Evolutionary conservation across 2,113 vertebrate species (phyloP).

Genomic region (Pelmatolapia mariae): DNA sequence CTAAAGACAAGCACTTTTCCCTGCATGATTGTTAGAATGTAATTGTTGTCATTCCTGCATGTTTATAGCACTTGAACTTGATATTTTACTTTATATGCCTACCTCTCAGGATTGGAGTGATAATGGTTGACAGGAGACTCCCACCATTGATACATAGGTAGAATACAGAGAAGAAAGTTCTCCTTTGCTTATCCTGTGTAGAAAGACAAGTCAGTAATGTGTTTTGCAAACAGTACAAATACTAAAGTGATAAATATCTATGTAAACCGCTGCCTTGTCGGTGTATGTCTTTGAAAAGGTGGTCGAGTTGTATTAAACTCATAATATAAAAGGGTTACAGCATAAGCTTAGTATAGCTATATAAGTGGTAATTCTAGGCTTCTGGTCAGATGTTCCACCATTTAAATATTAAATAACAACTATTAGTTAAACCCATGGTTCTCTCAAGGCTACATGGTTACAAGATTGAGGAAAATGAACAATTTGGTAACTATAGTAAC

Average conservation of each 20-base stretch:
- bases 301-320: background rate
- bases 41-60: background rate
- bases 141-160: constrained; percentile 91
- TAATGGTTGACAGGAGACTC: constrained; percentile 88
- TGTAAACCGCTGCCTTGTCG: background rate
- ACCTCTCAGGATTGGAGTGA: constrained; percentile 91
- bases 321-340: background rate
- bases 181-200: constrained; percentile 82
- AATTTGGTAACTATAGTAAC: background rate
- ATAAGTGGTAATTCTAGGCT: background rate
- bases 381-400: background rate
- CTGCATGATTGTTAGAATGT: background rate
- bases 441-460: background rate
- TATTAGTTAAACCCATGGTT: background rate
- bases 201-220: constrained; percentile 7
- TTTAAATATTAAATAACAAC: background rate
- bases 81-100: background rate
- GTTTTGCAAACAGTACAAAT: background rate
- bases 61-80: background rate
- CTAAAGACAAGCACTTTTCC: background rate
- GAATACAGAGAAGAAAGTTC: constrained; percentile 92
- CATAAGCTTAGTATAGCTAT: background rate
- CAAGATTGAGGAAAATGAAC: background rate
- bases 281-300: background rate
- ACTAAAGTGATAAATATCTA: background rate